These are phyloP conservation scores for Tupaia chinensis DNA, from an alignment of 2,113 vertebrate genomes.

Conservation along the genomic window DNA sequence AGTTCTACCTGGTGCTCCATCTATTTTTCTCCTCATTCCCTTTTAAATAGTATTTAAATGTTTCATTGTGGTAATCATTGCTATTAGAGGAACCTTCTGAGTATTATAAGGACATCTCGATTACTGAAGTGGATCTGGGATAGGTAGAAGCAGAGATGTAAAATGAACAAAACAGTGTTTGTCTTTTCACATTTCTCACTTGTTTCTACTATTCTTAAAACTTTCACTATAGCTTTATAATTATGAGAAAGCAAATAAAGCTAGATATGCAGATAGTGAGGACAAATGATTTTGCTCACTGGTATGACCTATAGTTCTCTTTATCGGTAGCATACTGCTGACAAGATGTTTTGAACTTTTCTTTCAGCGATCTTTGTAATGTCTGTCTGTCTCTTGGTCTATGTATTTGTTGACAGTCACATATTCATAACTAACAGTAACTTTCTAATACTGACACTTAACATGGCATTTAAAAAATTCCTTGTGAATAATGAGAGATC, in stretches of 20 bases:
- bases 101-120: not conserved
- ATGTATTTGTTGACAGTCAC: not conserved
- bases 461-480: slow-evolving; percentile 14
- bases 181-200: not conserved
- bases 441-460: slow-evolving; percentile 49
- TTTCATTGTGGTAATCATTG: not conserved
- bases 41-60: not conserved
- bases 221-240: not conserved
- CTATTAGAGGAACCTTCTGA: not conserved
- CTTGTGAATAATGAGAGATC: not conserved
- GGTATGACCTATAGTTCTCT: not conserved
- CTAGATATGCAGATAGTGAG: not conserved
- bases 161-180: not conserved
- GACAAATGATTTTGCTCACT: not conserved
- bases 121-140: not conserved
- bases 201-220: not conserved
- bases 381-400: not conserved
- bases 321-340: not conserved
- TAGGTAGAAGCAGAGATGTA: not conserved
- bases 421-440: not conserved
- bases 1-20: too few species aligned
- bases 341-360: slow-evolving; percentile 24
- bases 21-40: too few species aligned
- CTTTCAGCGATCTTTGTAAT: not conserved
- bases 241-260: not conserved